These are phyloP conservation scores for Paradoxurus hermaphroditus DNA, from an alignment of 2,113 vertebrate species.

Conservation along the genomic window DNA sequence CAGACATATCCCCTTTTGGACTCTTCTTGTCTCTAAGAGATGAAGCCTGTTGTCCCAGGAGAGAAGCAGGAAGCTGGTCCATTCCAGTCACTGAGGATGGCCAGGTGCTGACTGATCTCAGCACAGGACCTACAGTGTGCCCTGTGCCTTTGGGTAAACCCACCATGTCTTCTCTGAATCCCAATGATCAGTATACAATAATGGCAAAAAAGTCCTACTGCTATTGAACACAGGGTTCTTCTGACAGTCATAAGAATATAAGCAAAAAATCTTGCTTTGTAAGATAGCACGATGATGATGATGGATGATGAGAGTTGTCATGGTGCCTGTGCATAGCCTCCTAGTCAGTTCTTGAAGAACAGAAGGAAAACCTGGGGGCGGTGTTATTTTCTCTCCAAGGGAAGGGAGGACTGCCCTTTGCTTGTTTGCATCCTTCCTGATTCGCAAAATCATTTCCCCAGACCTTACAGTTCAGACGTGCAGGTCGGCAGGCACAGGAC, in stretches of 20 bases:
- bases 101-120: not conserved
- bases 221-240: not conserved
- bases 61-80: not conserved
- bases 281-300: not conserved
- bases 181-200: not conserved
- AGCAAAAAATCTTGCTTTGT: not conserved
- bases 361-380: not conserved
- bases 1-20: not conserved
- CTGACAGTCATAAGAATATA: no score
- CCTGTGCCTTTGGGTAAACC: not conserved
- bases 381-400: not conserved
- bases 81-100: not conserved
- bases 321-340: not conserved
- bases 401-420: not conserved
- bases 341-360: not conserved
- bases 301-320: not conserved
- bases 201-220: not conserved
- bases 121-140: not conserved
- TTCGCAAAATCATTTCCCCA: not conserved
- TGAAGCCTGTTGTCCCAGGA: not conserved
- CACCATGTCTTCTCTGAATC: not conserved
- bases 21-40: not conserved
- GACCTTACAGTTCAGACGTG: not conserved
- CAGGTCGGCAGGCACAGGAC: not conserved
- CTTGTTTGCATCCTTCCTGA: not conserved